A percentile compares a stretch with the other conserved stretches of the same genome.
phyloP scores from a whole-genome alignment of 2,113 vertebrate genomes.

The Crotophaga sulcirostris region DNA sequence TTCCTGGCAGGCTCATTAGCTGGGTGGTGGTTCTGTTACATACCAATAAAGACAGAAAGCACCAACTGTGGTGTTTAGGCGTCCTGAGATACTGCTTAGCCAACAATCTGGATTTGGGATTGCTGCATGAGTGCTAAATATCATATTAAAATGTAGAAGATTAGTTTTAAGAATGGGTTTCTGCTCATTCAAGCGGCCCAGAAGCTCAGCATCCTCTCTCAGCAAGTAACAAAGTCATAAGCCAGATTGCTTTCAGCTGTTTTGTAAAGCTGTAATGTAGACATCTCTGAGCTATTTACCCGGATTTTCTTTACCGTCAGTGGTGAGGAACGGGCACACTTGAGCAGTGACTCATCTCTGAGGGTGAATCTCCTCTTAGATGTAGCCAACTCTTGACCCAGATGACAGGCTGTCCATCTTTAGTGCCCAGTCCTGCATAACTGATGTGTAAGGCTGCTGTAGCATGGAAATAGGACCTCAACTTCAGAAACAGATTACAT shows the following conservation, averaged over 20 bases:
- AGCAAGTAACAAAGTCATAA: background rate
- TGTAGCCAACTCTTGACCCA: background rate
- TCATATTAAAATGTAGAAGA: background rate
- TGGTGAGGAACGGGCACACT: background rate
- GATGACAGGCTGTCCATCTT: background rate
- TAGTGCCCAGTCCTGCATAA: background rate
- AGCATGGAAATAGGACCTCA: background rate
- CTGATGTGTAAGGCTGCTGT: background rate
- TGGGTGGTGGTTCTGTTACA: background rate
- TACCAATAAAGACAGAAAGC: background rate
- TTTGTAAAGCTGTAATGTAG: background rate
- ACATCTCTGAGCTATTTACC: background rate
- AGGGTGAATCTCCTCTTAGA: background rate
- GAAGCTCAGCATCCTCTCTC: background rate
- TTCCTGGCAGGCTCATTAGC: background rate
- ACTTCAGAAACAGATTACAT: background rate
- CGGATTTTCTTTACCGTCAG: background rate
- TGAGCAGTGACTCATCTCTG: background rate
- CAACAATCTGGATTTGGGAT: background rate
- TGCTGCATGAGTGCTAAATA: background rate
- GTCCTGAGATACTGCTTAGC: background rate
- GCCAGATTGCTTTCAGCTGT: background rate
- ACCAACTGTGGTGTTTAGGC: background rate
- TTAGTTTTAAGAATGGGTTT: background rate
- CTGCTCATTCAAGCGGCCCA: background rate